Evolutionary conservation across 2,113 vertebrate genomes (phyloP), one percentile per base, ranked within the genome.

Genomic region (Platycercus adscitus): DNA sequence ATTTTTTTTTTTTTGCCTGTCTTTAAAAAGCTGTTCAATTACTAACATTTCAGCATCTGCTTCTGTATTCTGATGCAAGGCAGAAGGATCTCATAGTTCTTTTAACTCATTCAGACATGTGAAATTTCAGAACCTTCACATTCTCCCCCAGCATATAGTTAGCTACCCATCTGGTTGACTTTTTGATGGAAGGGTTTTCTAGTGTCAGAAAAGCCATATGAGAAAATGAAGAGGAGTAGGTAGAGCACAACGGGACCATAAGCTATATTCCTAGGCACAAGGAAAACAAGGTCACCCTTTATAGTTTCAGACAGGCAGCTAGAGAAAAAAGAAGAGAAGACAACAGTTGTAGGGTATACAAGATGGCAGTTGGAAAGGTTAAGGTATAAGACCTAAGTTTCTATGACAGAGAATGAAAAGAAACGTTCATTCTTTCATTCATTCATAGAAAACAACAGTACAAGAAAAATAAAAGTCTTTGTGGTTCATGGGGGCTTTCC

Each of bases 1-100:
- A 78, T 94, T 96, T 96, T 93, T 97, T 61, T 25, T 96, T 93
- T 97, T 63, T 25, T 5, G 33, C 49, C 73, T 21, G 61, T 94
- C 95, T 95, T 96, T 95, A 94, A 94, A 97, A 97, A 97, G 89
- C 95, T 96, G 96, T 94, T 97, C 97, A 95, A 94, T 97, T 97
- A 96, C 96, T 96, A 97, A 96, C 92, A 91, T 96, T 97, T 96
- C 96, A 95, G 90, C 92, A 95, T 97, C 93, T 97, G 95, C 65
- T 94, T 96, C 95, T 91, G 80, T 97, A 85, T 96, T 97, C 90
- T 78, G 72, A 94, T 87, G 91, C 94, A 93, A 94, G 95, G 88
- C 95, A 97, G 92, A 95, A 94, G 83, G 92, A 95, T 94, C 88
- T 89, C 93, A 94, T 95, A 81, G 73, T 88, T 96, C 92, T 96